Base-by-base conservation (phyloP, 2,888 invertebrate species). In the Folsomia manolachei region DNA sequence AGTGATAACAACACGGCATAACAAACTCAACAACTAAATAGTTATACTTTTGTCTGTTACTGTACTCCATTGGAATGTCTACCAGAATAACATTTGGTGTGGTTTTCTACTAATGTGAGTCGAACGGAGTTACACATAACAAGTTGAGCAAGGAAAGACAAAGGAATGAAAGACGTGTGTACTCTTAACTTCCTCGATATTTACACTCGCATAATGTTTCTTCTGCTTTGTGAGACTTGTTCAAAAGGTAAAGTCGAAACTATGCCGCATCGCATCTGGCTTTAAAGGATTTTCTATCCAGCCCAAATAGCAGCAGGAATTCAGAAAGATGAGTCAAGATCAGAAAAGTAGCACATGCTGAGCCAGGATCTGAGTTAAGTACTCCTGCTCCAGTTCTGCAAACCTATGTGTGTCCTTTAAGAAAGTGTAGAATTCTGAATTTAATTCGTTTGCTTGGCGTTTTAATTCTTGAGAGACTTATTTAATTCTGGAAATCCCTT, bases 1-100 rank as follows among this genome's bases (percentile, higher is more conserved):
- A 39, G 18, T 56, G 56, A 56, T 56, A 56, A 56, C 56, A 21
- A 21, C 56, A n/a, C n/a, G n/a, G n/a, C n/a, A 56, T 56, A 56
- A n/a, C 56, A 56, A 56, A 56, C 56, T 56, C 21, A 21, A 18
- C 18, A 19, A 56, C 19, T 19, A 21, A 56, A 56, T 56, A 56
- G 56, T 56, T 56, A 19, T 19, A 56, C n/a, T 21, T 56, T 56
- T 56, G 56, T 56, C n/a, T 21, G n/a, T n/a, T n/a, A n/a, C n/a
- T n/a, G n/a, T n/a, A n/a, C n/a, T 56, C 18, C 7, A 14, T 39
- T 39, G 56, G 56, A 56, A 56, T 56, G 56, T 56, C 19, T 4
- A 39, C 39, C 56, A 56, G 21, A 56, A n/a, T n/a, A n/a, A 56
- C 56, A 56, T 56, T 4, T 51, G 51, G 51, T 56, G 56, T 56